A percentile compares a stretch with the other conserved stretches of the same genome.
These are phyloP conservation scores for Procambarus clarkii DNA, from an alignment of 1,140 invertebrate species.

Conservation along the genomic window DNA sequence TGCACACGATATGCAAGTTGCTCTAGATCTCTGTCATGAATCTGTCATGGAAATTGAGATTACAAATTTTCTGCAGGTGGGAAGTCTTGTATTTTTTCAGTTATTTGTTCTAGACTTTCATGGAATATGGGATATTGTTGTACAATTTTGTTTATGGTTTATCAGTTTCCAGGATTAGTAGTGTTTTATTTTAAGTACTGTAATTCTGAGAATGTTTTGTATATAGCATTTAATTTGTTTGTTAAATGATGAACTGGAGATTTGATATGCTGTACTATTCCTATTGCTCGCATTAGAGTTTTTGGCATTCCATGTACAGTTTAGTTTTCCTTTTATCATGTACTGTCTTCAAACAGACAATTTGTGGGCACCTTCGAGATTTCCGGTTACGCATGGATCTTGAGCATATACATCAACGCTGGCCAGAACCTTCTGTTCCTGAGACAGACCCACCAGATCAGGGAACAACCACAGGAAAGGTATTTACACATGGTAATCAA, in stretches of 20 bases:
- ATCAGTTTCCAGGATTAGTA: too few relatives aligned
- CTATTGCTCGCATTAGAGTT: too few relatives aligned
- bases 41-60: conserved; percentile 84
- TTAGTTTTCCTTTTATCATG: too few relatives aligned
- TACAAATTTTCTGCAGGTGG: conserved; percentile 81
- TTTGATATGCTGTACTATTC: too few relatives aligned
- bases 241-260: too few relatives aligned
- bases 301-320: too few relatives aligned
- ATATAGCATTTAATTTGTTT: too few relatives aligned
- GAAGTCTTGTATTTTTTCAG: neutral
- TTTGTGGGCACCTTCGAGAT: conserved; percentile 68
- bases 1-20: conserved; percentile 82
- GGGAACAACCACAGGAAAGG: neutral
- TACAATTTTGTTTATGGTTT: too few relatives aligned
- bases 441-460: neutral
- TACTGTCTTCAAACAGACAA: conserved; percentile 33
- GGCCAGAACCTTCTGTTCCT: neutral
- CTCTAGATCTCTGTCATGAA: conserved; percentile 86
- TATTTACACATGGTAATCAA: neutral
- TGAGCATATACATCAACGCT: conserved; percentile 53
- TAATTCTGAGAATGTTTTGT: too few relatives aligned
- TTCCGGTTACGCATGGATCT: conserved; percentile 59
- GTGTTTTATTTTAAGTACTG: too few relatives aligned
- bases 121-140: too few relatives aligned
- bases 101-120: too few relatives aligned